Evolutionary conservation across 2,113 vertebrate species (phyloP).

Genomic region (Gobio gobio): DNA sequence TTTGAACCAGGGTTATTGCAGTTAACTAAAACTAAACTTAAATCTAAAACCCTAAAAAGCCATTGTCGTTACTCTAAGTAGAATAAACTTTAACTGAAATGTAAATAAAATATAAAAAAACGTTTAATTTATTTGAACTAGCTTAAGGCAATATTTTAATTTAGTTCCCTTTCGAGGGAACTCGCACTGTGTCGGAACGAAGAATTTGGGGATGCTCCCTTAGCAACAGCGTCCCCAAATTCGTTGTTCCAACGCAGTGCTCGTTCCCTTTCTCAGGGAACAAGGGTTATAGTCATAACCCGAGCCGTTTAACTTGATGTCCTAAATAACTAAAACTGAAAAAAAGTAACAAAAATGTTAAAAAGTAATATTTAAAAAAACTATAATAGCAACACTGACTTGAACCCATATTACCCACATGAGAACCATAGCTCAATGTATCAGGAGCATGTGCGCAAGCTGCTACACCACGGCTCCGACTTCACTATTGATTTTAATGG

Average conservation of each 20-base stretch:
- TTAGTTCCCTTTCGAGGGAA: too few relatives aligned
- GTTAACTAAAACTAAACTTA: neutral
- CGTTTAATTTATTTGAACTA: neutral
- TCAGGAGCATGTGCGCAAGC: neutral
- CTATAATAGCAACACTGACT: neutral
- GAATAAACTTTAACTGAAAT: neutral
- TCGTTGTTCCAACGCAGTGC: too few relatives aligned
- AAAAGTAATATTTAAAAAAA: neutral
- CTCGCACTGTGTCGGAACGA: too few relatives aligned
- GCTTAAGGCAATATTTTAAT: neutral
- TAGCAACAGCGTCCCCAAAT: too few relatives aligned
- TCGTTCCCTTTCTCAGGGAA: too few relatives aligned
- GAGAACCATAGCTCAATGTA: neutral
- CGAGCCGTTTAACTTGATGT: neutral
- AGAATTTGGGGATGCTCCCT: too few relatives aligned
- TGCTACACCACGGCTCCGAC: neutral
- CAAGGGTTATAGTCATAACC: too few relatives aligned
- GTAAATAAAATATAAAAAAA: neutral
- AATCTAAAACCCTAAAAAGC: neutral
- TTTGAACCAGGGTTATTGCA: neutral
- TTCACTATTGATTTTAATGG: neutral
- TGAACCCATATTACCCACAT: neutral
- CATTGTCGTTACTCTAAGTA: neutral
- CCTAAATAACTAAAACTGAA: neutral
- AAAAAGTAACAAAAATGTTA: neutral